Evolutionary conservation across 1,140 invertebrate genomes (phyloP).

Genomic region (Aethina tumida): DNA sequence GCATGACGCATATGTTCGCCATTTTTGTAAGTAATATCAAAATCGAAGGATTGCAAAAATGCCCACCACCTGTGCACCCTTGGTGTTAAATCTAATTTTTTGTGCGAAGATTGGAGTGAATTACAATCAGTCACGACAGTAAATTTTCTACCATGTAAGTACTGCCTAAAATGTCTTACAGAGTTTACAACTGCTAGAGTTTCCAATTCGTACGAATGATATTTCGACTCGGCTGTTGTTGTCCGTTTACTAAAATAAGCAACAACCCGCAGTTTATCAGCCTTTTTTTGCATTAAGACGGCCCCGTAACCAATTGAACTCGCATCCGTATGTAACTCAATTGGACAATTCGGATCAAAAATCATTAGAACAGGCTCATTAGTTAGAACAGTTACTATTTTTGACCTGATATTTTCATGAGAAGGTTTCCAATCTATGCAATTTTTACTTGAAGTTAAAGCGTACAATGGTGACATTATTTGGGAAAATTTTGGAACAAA

Average conservation of each 20-base stretch:
- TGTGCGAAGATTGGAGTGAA: slow-evolving; percentile 24
- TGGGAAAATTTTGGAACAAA: no score
- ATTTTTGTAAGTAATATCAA: slow-evolving; percentile 11
- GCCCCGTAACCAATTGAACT: slow-evolving; percentile 27
- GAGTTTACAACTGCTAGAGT: slow-evolving; percentile 32
- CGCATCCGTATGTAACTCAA: slow-evolving; percentile 33
- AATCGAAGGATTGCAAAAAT: slow-evolving; percentile 32
- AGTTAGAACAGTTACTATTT: background rate
- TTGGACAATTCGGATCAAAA: slow-evolving; percentile 9
- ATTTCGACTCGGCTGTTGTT: slow-evolving; percentile 20
- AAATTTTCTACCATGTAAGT: slow-evolving; percentile 25
- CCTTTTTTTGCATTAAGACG: slow-evolving; percentile 28
- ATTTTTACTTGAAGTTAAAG: no score
- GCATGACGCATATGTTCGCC: slow-evolving; percentile 5
- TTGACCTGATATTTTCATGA: no score
- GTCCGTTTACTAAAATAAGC: slow-evolving; percentile 31
- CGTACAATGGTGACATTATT: slow-evolving; percentile 1
- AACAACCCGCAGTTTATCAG: slow-evolving; percentile 15
- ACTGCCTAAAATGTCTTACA: slow-evolving; percentile 27
- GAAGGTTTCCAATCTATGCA: background rate
- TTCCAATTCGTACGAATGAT: slow-evolving; percentile 36
- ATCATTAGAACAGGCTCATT: slow-evolving; percentile 4
- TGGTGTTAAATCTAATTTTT: slow-evolving; percentile 30
- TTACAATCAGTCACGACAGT: slow-evolving; percentile 30
- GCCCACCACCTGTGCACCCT: slow-evolving; percentile 33